Evolutionary conservation across 2,797 vertebrate species (phyloP), one percentile per base, ranked within the genome.

Genomic region (Phoebastria nigripes): DNA sequence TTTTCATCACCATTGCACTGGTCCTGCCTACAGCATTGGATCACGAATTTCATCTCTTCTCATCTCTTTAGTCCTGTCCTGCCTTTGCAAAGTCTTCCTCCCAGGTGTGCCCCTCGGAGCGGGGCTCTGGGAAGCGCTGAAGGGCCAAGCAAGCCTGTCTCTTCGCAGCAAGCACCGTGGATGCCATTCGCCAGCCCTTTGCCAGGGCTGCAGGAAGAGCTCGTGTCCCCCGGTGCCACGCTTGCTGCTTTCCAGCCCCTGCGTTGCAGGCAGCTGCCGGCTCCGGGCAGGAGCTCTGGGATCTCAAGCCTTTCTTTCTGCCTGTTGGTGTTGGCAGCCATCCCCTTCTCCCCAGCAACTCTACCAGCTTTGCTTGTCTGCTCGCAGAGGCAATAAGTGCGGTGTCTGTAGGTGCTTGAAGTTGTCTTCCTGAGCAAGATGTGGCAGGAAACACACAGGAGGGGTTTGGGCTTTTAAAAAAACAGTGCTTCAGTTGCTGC

Each of bases 141-240:
- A 20, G 35, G 31, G 37, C 39, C 3, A 2, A 5, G n/a, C 41
- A 7, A 39, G 44, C 4, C 35, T 1, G 1, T 28, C 31, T 44
- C 31, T 15, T n/a, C 4, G 1, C 56, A 37, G 52, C n/a, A 2
- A 28, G 37, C n/a, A 2, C 55, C 1, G 0, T 1, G 7, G 55
- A 1, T 49, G 49, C 65, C 3, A 0, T 24, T 69, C 28, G 2
- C 24, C 9, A 51, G 11, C 33, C 55, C 69, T 59, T 3, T 46
- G 78, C n/a, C 69, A 19, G 49, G n/a, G 77, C 69, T 55, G 79
- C 37, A 29, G 56, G 66, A 24, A 12, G 46, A 8, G 19, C 78
- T 28, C 2, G 0, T 4, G 2, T 46, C 28, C 44, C 19, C 35
- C 28, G 2, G 20, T 12, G 11, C 33, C 29, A 0, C 28, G 11